Percentiles rank a stretch among this genome's conserved stretches.
These are phyloP conservation scores for Metalampra italica DNA, from an alignment of 2,888 invertebrate species.

Conservation along the genomic window DNA sequence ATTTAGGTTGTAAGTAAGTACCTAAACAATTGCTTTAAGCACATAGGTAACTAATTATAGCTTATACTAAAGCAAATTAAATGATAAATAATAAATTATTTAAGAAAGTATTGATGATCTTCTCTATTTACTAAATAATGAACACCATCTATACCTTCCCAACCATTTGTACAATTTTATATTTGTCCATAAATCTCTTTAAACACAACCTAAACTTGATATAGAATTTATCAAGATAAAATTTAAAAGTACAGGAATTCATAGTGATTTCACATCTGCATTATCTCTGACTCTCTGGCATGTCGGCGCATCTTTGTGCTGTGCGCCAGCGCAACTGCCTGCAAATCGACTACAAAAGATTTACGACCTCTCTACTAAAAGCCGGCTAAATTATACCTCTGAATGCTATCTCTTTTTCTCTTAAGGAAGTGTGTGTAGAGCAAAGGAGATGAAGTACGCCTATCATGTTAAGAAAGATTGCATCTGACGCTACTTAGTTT, in stretches of 20 bases:
- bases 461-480: conserved; percentile 15
- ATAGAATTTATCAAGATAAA: conserved; percentile 5
- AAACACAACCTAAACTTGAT: neutral
- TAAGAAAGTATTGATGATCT: no score
- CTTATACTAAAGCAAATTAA: no score
- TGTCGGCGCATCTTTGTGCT: conserved; percentile 39
- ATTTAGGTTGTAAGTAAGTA: no score
- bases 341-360: conserved; percentile 54
- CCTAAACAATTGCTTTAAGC: no score
- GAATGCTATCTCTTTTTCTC: conserved; percentile 32
- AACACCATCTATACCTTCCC: no score
- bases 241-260: neutral
- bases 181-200: no score
- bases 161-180: no score
- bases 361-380: conserved; percentile 52
- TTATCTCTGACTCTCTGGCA: conserved; percentile 1
- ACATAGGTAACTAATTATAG: no score
- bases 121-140: no score
- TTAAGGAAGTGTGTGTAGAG: conserved; percentile 6
- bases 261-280: neutral
- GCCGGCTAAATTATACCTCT: conserved; percentile 49
- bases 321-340: conserved; percentile 47
- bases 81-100: no score
- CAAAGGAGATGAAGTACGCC: conserved; percentile 17
- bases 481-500: conserved; percentile 6